A percentile compares a stretch with the other conserved stretches of the same genome.
phyloP scores from a whole-genome alignment of 2,113 vertebrate genomes.

The Atractosteus spatula region DNA sequence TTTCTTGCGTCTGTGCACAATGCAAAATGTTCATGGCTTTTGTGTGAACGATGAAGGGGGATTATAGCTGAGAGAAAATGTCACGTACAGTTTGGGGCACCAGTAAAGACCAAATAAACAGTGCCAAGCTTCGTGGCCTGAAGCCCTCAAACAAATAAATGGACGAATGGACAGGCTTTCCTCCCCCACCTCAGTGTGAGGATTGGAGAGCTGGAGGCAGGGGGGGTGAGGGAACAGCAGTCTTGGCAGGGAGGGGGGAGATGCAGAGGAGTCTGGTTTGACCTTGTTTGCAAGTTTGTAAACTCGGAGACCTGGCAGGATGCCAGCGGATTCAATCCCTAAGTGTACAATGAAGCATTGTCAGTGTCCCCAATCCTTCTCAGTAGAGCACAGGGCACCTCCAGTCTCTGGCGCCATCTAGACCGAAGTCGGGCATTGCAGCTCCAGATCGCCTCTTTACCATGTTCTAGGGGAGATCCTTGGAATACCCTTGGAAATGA shows the following conservation, averaged over 20 bases:
- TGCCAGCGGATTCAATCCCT: slow-evolving; percentile 57
- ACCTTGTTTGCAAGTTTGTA: slow-evolving; percentile 46
- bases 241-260: slow-evolving; percentile 10
- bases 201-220: background rate
- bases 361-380: slow-evolving; percentile 54
- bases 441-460: background rate
- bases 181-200: slow-evolving; percentile 2
- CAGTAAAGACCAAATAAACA: too few species aligned
- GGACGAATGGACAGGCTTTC: background rate
- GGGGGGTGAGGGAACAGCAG: slow-evolving; percentile 23
- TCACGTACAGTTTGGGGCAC: too few species aligned
- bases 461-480: too few species aligned
- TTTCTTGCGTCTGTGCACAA: too few species aligned
- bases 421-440: slow-evolving; percentile 15
- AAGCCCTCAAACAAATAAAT: slow-evolving; percentile 24
- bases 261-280: slow-evolving; percentile 29
- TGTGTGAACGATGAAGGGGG: too few species aligned
- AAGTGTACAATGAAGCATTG: slow-evolving; percentile 61
- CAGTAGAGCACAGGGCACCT: slow-evolving; percentile 25
- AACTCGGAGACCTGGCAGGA: slow-evolving; percentile 33
- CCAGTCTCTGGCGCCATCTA: slow-evolving; percentile 33
- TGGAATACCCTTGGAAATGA: too few species aligned
- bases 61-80: too few species aligned
- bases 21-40: too few species aligned
- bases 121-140: too few species aligned